These are phyloP conservation scores for Protophormia terraenovae DNA, from an alignment of 2,888 invertebrate genomes.

Conservation along the genomic window DNA sequence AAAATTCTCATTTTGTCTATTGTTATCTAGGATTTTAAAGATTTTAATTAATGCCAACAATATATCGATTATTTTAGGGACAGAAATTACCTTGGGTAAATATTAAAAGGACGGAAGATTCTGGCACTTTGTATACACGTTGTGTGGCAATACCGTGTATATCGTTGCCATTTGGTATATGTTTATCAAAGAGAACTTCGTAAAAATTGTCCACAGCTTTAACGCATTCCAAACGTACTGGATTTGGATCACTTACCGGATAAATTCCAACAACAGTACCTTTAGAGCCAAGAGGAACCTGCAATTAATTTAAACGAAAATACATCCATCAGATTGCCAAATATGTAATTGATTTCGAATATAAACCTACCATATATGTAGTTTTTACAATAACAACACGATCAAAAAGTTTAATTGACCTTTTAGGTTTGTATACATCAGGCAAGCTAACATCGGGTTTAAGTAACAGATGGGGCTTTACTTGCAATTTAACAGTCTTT, in stretches of 20 bases:
- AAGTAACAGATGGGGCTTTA: conserved; percentile 88
- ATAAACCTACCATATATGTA: conserved; percentile 84
- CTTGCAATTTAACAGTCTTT: conserved; percentile 86
- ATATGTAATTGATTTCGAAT: not conserved
- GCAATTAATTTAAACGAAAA: not conserved
- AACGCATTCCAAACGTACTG: conserved; percentile 83
- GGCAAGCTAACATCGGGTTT: conserved; percentile 83
- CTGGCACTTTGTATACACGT: conserved; percentile 82
- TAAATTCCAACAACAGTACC: conserved; percentile 92
- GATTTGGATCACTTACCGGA: conserved; percentile 77
- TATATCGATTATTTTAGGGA: too few species aligned
- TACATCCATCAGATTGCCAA: not conserved
- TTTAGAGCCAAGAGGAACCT: conserved; percentile 88
- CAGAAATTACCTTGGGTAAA: conserved; percentile 71
- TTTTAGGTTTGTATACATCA: conserved; percentile 74
- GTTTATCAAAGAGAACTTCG: conserved; percentile 91
- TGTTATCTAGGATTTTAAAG: conserved; percentile 11
- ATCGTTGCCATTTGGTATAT: conserved; percentile 85
- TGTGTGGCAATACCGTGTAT: conserved; percentile 77
- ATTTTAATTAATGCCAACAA: not conserved
- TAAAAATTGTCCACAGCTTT: conserved; percentile 84
- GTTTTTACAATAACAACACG: conserved; percentile 90
- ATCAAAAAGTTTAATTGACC: conserved; percentile 85
- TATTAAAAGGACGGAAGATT: conserved; percentile 77
- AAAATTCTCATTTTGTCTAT: conserved; percentile 31